Base-by-base conservation (phyloP, 2,113 vertebrate species). In the Corvus hawaiiensis region DNA sequence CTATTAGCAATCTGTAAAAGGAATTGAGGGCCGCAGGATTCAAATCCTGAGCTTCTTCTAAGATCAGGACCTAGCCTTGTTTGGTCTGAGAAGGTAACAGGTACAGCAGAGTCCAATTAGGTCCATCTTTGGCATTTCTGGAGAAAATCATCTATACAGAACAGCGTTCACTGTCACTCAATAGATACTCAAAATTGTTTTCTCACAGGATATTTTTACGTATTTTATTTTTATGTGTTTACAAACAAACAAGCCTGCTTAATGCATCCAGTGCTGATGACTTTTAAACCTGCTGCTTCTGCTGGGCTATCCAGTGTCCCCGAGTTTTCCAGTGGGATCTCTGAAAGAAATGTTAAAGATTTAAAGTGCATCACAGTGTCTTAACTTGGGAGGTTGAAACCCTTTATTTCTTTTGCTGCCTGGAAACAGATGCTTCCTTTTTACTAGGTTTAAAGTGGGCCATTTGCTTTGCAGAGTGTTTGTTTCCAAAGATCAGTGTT, bases 221-320 rank as follows among this genome's bases (percentile, higher is more conserved):
- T 71, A 63, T 83, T 67, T 95, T 93, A 91, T 95, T 95, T 92
- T 84, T 79, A 46, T 66, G 9, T 56, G 44, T 86, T 93, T 86
- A 46, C 69, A 93, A 93, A 79, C 67, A 95, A 93, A 83, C 51
- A 30, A 63, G 26, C 24, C 52, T 90, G 48, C 21, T 85, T 49
- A 77, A 69, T 88, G n/a, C 52, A 86, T 77, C 17, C 6, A 2
- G 2, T 59, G 30, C 33, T 90, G 52, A 93, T 90, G 75, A 48
- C 52, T 95, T 95, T 97, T 92, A 91, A 94, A n/a, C 20, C 79
- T 96, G 92, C 32, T 90, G 2, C 41, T 90, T 94, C 64, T 92
- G 33, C 59, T 86, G 59, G 44, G 30, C 37, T 59, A 11, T 80
- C 51, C 61, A 74, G 35, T n/a, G 48, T 52, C 59, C 51, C 55